Base-by-base conservation (phyloP, 2,888 invertebrate genomes). In the Mythimna pallens region DNA sequence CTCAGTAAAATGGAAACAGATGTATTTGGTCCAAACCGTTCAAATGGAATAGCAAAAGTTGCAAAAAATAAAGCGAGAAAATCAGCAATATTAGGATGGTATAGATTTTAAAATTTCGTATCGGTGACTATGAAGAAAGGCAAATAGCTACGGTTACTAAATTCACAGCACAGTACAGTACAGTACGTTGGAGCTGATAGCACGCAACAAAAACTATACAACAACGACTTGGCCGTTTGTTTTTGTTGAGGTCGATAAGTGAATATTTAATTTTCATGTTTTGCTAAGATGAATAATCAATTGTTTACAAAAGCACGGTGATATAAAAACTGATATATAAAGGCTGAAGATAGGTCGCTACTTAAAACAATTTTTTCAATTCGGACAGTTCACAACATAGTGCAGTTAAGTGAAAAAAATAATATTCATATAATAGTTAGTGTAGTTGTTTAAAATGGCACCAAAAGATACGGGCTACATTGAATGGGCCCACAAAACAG, bases 401-500 rank as follows among this genome's bases (percentile, higher is more conserved):
- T 76, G 62, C 30, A 47, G 63, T 59, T 34, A 25, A 47, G 20
- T 50, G 54, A 47, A 47, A 36, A 22, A 20, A 54, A 1, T 25
- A 14, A 14, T 36, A 36, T 54, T 40, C 22, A 4, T 14, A 3
- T 12, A 43, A 14, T 14, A 47, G 0, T 55, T 36, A 2, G 30
- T 50, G 20, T 43, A 43, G 43, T 50, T 54, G 20, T 68, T 70
- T 5, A 77, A 75, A 82, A 93, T 94, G 93, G 87, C 92, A 43
- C 91, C 92, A 36, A 92, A 90, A 80, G 89, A 88, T 65, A 70
- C 79, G 14, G 89, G 92, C 17, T 94, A 92, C 76, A 85, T 91
- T 52, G 90, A 93, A 80, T 82, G 88, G 65, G 94, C 94, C 40
- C 87, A 90, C 72, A 87, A 89, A 83, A 88, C 92, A 36, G 91